Percentiles rank a stretch among this genome's conserved stretches.
Conservation (phyloP, 2,797 vertebrate species). For the Sebastes reedi region DNA sequence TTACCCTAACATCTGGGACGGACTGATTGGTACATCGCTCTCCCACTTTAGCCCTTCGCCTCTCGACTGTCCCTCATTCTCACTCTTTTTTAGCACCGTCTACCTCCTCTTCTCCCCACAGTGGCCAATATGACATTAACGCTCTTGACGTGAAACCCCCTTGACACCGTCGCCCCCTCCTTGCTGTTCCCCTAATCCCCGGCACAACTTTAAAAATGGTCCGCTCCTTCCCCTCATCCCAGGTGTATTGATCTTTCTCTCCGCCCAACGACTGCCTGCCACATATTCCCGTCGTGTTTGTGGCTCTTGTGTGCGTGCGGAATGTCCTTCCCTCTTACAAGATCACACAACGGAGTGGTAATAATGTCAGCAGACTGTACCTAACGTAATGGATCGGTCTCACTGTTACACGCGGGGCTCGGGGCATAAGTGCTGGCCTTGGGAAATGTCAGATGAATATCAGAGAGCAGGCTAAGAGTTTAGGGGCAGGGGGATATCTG, state of each 20-base stretch:
- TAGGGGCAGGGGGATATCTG: conserved; percentile 35
- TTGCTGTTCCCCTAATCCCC: conserved; percentile 49
- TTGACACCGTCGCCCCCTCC: conserved; percentile 56
- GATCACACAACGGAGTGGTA: conserved; percentile 63
- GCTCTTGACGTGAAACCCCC: conserved; percentile 65
- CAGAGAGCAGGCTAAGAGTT: conserved; percentile 43
- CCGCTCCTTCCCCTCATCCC: conserved; percentile 58
- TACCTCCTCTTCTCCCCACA: not conserved
- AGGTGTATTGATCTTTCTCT: conserved; percentile 69
- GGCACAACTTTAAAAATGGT: conserved; percentile 66
- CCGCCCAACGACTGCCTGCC: conserved; percentile 33
- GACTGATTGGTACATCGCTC: conserved; percentile 54
- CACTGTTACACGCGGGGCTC: conserved; percentile 32
- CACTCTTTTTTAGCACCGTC: not conserved
- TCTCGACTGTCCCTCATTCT: conserved; percentile 4
- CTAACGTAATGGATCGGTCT: conserved; percentile 66
- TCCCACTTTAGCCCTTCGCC: conserved; percentile 23
- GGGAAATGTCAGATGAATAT: conserved; percentile 74
- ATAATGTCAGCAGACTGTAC: conserved; percentile 69
- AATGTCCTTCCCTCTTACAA: conserved; percentile 57
- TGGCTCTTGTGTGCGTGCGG: not conserved
- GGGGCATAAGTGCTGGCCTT: conserved; percentile 42
- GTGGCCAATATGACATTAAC: conserved; percentile 56
- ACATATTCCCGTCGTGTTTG: conserved; percentile 35
- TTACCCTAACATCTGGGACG: conserved; percentile 68